Evolutionary conservation across 2,113 vertebrate species (phyloP).

Genomic region (Neotoma lepida): DNA sequence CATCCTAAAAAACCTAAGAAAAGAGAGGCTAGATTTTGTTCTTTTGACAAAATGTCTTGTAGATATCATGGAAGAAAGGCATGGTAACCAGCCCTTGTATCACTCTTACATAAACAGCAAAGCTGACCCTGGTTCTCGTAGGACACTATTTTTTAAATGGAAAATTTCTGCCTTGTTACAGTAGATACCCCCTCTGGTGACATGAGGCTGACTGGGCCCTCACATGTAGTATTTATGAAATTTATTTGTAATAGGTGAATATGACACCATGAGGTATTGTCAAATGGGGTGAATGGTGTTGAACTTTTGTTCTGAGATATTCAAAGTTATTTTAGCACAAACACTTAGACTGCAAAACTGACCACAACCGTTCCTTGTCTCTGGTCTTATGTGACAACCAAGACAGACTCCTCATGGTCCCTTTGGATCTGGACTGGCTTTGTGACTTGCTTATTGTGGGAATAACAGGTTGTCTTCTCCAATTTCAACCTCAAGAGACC

Average conservation of each 20-base stretch:
- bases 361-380: neutral
- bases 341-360: neutral
- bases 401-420: neutral
- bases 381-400: neutral
- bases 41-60: neutral
- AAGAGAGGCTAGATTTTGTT: neutral
- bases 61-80: neutral
- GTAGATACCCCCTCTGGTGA: neutral
- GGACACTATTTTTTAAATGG: neutral
- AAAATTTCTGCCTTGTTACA: neutral
- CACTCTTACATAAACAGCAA: neutral
- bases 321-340: neutral
- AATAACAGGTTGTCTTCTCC: constrained; percentile 1
- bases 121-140: neutral
- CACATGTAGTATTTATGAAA: neutral
- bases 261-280: neutral
- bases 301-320: constrained; percentile 30
- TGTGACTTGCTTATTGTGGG: neutral
- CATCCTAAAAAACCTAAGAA: neutral
- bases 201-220: neutral
- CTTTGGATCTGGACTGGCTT: neutral
- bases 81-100: neutral
- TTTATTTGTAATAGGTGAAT: neutral
- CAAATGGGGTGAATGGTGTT: neutral
- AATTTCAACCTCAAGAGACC: neutral